These are phyloP conservation scores for Orientallactaga sibirica DNA, from an alignment of 2,797 vertebrate species.

Conservation along the genomic window DNA sequence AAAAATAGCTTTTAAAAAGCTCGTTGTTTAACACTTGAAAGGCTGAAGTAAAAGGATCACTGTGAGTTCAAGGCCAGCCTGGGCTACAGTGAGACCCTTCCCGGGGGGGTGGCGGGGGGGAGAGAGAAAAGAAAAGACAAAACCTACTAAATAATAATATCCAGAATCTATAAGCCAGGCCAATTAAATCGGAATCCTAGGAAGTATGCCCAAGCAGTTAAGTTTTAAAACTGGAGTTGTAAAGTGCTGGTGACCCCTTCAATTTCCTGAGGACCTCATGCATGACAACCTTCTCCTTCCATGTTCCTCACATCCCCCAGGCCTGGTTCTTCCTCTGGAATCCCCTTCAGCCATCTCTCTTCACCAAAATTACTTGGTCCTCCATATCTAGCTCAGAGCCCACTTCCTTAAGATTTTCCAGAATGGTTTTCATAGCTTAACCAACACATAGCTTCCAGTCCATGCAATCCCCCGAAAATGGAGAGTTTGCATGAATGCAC, in stretches of 20 bases:
- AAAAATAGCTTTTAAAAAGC: neutral
- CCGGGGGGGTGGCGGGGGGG: neutral
- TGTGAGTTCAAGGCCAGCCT: no score
- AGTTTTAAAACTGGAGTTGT: neutral
- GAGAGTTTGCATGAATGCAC: neutral
- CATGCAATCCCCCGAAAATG: neutral
- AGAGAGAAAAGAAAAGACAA: neutral
- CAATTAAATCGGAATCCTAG: neutral
- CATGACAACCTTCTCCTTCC: neutral
- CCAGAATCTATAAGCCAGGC: neutral
- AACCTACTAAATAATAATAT: neutral
- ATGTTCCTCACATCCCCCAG: neutral
- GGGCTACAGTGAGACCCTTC: no score
- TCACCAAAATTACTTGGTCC: neutral
- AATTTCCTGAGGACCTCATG: neutral
- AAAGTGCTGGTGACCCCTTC: neutral
- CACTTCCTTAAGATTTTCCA: neutral
- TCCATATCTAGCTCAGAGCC: neutral
- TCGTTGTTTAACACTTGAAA: neutral
- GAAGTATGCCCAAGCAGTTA: neutral
- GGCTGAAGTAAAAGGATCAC: no score
- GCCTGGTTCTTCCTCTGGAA: neutral
- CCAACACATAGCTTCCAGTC: neutral
- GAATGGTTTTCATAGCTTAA: neutral
- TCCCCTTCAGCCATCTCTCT: neutral